Conservation (phyloP, 2,888 invertebrate genomes). For the Balanococcus diminutus region DNA sequence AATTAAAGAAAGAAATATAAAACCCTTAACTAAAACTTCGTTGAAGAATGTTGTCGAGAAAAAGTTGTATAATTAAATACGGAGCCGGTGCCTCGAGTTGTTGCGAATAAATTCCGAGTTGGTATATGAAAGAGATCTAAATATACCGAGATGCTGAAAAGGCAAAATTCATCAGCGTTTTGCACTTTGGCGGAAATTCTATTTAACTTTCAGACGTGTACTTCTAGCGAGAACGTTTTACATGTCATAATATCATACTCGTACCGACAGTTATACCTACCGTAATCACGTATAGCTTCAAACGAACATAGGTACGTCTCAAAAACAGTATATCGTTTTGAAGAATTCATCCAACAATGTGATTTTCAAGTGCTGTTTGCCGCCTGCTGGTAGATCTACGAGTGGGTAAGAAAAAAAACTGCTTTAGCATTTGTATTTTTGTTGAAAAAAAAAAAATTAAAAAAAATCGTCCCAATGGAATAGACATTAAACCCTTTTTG, state of each 20-base stretch:
- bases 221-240: neutral
- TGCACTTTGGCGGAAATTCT: conserved; percentile 28
- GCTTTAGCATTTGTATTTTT: neutral
- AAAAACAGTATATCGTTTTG: conserved; percentile 4
- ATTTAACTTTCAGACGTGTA: conserved; percentile 32
- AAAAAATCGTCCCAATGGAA: neutral
- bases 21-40: neutral
- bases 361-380: conserved; percentile 20
- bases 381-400: no score
- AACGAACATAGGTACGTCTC: neutral
- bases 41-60: neutral
- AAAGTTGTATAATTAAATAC: neutral
- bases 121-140: neutral
- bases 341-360: neutral
- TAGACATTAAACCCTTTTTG: neutral
- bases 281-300: conserved; percentile 16
- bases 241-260: neutral
- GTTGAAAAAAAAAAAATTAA: no score
- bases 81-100: neutral
- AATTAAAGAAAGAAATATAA: no score
- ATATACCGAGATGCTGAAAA: neutral
- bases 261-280: neutral
- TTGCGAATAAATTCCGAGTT: neutral
- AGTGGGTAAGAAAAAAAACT: neutral
- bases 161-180: neutral